Base-by-base conservation (phyloP, 2,113 vertebrate genomes). In the Gracilinanus agilis region DNA sequence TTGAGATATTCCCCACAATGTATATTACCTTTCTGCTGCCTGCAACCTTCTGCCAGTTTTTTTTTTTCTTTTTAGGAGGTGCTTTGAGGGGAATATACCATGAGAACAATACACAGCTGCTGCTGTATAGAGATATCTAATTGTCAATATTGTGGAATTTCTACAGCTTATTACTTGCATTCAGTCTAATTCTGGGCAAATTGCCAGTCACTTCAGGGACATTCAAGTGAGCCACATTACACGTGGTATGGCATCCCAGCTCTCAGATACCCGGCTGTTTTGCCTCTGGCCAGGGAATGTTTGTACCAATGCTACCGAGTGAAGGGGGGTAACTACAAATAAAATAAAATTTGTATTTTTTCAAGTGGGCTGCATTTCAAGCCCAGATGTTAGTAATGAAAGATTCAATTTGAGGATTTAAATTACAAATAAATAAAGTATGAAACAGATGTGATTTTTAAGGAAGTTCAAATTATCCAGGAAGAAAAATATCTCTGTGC, bases 351-450 rank as follows among this genome's bases (percentile, higher is more conserved):
- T 99, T 98, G 98, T 99, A 99, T 99, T 99, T 99, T 99, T 99
- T 98, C 98, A 98, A 99, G 98, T 99, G 99, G 99, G 98, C 99
- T 99, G 98, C 99, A 98, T 99, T 99, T 99, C 98, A 99, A 99
- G 99, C 98, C 99, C 99, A 99, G 99, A 99, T 99, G 99, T 99
- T 99, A 98, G 99, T 99, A 99, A 99, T 99, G 99, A 99, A 99
- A 99, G 98, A 99, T 99, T 99, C 98, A 98, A 99, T 99, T 99
- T 98, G 99, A 99, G 98, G 98, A 99, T 99, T 99, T 99, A 99
- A 99, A 99, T 99, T 99, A 99, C 99, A 99, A 99, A 99, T 99
- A 99, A 99, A 99, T 99, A 99, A 99, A 99, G 99, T 99, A 99
- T 99, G 98, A 99, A 99, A 99, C 99, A 99, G 98, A 99, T 99